phyloP scores from a whole-genome alignment of 2,113 vertebrate genomes.

The Rhinolophus ferrumequinum region DNA sequence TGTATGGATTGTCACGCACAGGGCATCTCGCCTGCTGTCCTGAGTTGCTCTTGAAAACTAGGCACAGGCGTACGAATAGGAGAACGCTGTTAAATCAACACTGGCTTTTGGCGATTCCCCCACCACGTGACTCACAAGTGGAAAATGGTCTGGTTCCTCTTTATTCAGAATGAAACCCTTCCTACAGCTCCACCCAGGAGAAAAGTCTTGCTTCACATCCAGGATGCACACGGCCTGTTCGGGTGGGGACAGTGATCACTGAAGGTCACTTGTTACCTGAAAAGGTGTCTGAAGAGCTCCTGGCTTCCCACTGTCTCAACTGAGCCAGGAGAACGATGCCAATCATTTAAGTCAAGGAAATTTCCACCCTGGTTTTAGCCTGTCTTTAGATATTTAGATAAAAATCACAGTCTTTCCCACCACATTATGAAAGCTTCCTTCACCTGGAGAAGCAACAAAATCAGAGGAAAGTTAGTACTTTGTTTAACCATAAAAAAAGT shows the following conservation, averaged over 20 bases:
- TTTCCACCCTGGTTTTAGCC: neutral
- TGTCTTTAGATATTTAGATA: neutral
- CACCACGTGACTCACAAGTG: neutral
- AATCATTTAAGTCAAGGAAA: neutral
- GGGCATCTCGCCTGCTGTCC: neutral
- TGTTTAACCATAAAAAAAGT: neutral
- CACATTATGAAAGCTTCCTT: neutral
- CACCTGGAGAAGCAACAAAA: neutral
- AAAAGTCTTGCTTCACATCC: fast-evolving
- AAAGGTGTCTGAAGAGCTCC: neutral
- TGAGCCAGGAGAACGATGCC: fast-evolving
- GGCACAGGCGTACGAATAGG: neutral
- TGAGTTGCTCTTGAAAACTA: neutral
- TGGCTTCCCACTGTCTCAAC: neutral
- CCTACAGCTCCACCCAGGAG: neutral
- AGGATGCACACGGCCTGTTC: neutral
- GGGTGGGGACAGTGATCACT: fast-evolving
- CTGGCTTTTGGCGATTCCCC: neutral
- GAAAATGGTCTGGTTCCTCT: neutral
- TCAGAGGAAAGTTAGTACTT: neutral
- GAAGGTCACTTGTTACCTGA: neutral
- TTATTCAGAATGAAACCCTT: neutral
- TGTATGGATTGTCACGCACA: fast-evolving
- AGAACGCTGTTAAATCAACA: neutral
- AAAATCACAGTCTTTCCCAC: neutral